Evolutionary conservation across 2,113 vertebrate genomes (phyloP).

Genomic region (Eulemur rufifrons): DNA sequence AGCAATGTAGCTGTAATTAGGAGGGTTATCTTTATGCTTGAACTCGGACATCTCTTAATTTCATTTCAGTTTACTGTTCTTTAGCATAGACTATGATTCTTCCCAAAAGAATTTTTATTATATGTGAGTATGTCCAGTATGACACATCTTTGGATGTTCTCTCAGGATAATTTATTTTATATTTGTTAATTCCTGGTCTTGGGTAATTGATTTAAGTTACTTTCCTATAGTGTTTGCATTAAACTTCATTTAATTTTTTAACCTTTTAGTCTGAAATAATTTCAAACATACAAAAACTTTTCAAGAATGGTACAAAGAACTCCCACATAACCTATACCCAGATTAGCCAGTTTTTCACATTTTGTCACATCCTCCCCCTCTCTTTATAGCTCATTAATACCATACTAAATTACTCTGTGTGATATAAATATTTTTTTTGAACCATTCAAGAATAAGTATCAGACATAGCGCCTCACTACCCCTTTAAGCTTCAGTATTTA

Average conservation of each 20-base stretch:
- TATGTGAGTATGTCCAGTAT: not conserved
- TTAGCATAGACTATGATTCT: not conserved
- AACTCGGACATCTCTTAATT: not conserved
- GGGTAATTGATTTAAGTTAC: not conserved
- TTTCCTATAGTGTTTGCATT: not conserved
- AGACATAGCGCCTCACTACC: not conserved
- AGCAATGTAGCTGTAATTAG: not conserved
- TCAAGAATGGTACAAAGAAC: not conserved
- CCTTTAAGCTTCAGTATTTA: not conserved
- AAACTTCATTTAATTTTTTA: not conserved
- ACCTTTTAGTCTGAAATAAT: not conserved
- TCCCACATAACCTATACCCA: not conserved
- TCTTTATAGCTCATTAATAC: not conserved
- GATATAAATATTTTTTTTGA: not conserved
- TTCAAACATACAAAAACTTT: not conserved
- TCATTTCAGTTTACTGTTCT: not conserved
- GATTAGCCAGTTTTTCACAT: not conserved
- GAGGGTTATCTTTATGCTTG: not conserved
- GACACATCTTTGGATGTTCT: not conserved
- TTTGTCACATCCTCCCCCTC: not conserved
- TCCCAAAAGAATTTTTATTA: not conserved
- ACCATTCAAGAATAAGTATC: not conserved
- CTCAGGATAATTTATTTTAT: not conserved
- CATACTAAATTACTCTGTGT: not conserved
- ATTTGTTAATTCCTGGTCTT: not conserved